Conservation (phyloP, 2,888 invertebrate species). For the Aspidiotus destructor region DNA sequence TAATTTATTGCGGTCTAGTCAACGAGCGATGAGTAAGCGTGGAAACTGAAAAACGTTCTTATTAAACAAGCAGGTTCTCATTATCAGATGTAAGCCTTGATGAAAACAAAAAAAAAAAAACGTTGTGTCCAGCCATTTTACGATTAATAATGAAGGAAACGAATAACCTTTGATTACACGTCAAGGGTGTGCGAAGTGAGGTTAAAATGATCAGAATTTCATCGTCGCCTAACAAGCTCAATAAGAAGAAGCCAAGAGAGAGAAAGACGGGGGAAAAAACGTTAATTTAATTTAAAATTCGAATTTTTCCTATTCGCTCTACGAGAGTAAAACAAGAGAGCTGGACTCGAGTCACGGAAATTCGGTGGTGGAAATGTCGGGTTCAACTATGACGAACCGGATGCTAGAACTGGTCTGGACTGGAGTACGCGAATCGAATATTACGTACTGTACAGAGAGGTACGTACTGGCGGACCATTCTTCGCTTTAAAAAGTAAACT, state of each 20-base stretch:
- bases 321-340: too few relatives aligned
- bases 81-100: slow-evolving; percentile 16
- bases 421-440: slow-evolving; percentile 14
- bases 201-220: slow-evolving; percentile 22
- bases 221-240: slow-evolving; percentile 9
- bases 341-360: background rate
- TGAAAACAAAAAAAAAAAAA: slow-evolving; percentile 18
- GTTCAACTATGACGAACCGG: slow-evolving; percentile 13
- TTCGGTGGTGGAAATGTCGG: slow-evolving; percentile 5
- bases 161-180: slow-evolving; percentile 30
- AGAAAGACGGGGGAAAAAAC: too few relatives aligned
- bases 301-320: too few relatives aligned
- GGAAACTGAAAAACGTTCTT: too few relatives aligned
- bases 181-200: slow-evolving; percentile 11
- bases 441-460: too few relatives aligned
- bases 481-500: background rate
- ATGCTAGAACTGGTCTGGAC: slow-evolving; percentile 25
- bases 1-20: too few relatives aligned
- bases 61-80: background rate
- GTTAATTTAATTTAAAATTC: too few relatives aligned
- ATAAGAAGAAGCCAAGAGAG: too few relatives aligned
- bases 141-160: slow-evolving; percentile 30
- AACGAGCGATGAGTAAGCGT: too few relatives aligned
- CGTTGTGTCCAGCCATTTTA: slow-evolving; percentile 27
- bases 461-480: background rate